Evolutionary conservation across 1,140 invertebrate species (phyloP).

Genomic region (Caenorhabditis briggsae): DNA sequence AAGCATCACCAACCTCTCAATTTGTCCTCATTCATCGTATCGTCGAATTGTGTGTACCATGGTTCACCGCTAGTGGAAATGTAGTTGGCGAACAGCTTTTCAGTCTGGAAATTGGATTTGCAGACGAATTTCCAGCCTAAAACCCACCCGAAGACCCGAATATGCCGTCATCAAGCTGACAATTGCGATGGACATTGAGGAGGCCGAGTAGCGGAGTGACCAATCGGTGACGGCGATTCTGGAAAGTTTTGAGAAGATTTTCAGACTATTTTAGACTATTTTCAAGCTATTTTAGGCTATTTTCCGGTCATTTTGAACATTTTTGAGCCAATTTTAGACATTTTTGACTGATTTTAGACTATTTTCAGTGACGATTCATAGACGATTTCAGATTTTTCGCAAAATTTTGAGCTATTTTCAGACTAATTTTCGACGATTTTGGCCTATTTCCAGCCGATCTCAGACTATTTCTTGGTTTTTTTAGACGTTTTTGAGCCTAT

Average conservation of each 20-base stretch:
- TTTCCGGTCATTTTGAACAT: no score
- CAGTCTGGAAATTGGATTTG: constrained; percentile 9
- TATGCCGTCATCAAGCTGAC: constrained; percentile 22
- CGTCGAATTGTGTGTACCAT: constrained; percentile 18
- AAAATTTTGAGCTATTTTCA: no score
- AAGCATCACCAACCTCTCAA: background rate
- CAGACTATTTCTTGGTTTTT: no score
- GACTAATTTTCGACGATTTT: no score
- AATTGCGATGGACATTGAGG: constrained; percentile 13
- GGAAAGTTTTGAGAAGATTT: background rate
- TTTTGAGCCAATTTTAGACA: no score
- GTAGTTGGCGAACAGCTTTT: background rate
- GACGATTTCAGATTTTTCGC: no score
- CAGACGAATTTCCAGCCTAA: background rate
- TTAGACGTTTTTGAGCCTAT: no score
- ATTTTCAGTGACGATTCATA: no score
- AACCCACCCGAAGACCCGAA: background rate
- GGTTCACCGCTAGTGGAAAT: background rate
- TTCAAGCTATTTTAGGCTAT: no score
- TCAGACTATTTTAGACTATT: no score
- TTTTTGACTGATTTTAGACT: no score
- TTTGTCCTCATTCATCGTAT: constrained; percentile 28
- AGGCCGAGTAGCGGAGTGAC: constrained; percentile 11
- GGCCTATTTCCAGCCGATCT: no score
- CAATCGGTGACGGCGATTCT: constrained; percentile 38